Conservation (phyloP, 2,113 vertebrate genomes). For the Protobothrops flavoviridis region DNA sequence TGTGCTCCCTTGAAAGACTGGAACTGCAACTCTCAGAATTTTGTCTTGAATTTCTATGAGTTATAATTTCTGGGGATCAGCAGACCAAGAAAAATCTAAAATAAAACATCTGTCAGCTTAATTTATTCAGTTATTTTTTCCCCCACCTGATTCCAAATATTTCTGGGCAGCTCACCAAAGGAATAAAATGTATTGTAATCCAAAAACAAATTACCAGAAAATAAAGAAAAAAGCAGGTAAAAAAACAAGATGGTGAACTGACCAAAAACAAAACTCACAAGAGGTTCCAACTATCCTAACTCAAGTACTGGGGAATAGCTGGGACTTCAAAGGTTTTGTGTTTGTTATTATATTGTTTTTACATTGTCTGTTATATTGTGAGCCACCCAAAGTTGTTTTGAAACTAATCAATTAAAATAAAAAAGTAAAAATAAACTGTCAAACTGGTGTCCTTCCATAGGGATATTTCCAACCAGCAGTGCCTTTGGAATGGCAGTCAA, state of each 20-base stretch:
- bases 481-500: background rate
- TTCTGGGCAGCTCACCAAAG: background rate
- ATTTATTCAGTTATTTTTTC: background rate
- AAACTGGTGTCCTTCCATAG: background rate
- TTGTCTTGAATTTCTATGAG: background rate
- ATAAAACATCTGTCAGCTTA: background rate
- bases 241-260: background rate
- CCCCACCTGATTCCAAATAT: background rate
- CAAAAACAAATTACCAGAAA: background rate
- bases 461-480: background rate
- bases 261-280: background rate
- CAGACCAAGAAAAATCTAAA: background rate
- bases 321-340: background rate
- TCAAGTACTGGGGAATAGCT: background rate
- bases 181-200: background rate
- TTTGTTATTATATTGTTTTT: background rate
- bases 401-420: background rate
- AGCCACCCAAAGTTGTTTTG: background rate
- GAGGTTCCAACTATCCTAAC: background rate
- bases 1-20: background rate
- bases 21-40: background rate
- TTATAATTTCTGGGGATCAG: background rate
- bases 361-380: background rate
- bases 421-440: background rate
- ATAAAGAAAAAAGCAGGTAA: background rate